Evolutionary conservation across 1,140 invertebrate genomes (phyloP), one percentile per base, ranked within the genome.

Genomic region (Charaxes varanes): DNA sequence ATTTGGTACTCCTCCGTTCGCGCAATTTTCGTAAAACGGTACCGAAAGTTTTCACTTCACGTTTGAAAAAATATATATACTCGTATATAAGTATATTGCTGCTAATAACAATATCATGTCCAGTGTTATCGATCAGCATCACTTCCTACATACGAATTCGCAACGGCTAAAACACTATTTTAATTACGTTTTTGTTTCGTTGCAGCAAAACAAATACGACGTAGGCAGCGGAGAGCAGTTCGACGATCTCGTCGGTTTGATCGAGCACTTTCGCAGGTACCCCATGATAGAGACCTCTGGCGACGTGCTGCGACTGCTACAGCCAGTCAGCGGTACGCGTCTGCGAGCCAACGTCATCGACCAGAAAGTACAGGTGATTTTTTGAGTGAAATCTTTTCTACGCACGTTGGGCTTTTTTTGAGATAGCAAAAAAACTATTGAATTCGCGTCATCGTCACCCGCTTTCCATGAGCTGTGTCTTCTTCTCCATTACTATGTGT

Each of bases 281-380:
- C 97, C 97, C 19, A 99, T 99, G 95, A 97, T 99, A 40, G 97
- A 99, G 86, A 97, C 93, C 3, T 94, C 93, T 28, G 97, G 97
- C 10, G 97, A 95, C 37, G 96, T 98, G 32, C 94, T 99, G 28
- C 94, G 97, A 74, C 86, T 99, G 42, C 94, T 96, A 68, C 94
- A 96, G 74, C 97, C 97, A 4, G 96, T 98, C 63, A 98, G 98
- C 86, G 95, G 96, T 2, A 98, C 97, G n/a, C 86, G 95, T 51
- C 97, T 99, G 45, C 94, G 93, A 56, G 96, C 94, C 1, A 92
- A 93, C 48, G 94, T 93, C 34, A 97, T 98, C 42, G 93, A 97
- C 66, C 91, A 90, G 41, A 89, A 96, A 62, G 94, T 97, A 0
- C 86, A 66, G 65, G 77, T 81, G 40, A 16, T 10, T 21, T 21